phyloP scores from a whole-genome alignment of 2,888 invertebrate genomes.

The Callyntrura sp. region DNA sequence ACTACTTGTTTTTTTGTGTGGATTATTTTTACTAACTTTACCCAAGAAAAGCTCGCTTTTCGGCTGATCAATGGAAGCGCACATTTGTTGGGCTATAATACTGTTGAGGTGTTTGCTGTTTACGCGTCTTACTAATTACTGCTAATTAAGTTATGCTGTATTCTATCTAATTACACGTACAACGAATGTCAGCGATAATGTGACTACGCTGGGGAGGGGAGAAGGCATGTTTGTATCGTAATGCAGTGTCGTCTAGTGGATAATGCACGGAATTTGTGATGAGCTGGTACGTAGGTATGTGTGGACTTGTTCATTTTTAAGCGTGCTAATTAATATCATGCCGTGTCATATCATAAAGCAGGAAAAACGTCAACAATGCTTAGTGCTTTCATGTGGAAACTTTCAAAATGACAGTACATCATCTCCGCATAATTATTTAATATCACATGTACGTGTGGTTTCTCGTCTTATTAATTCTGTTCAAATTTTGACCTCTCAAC shows the following conservation, averaged over 20 bases:
- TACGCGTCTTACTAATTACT: conserved; percentile 74
- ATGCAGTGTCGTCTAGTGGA: neutral
- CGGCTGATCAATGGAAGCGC: conserved; percentile 63
- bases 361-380: neutral
- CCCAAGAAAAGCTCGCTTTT: neutral
- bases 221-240: too few relatives aligned
- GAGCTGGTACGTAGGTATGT: neutral
- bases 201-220: neutral
- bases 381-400: neutral
- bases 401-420: neutral
- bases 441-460: neutral
- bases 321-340: neutral
- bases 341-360: neutral
- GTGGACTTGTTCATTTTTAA: neutral
- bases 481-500: neutral
- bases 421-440: neutral
- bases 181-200: conserved; percentile 29
- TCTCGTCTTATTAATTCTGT: neutral
- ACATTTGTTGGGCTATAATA: conserved; percentile 11
- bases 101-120: conserved; percentile 67
- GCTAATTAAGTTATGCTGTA: conserved; percentile 73
- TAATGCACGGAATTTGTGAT: neutral
- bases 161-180: conserved; percentile 59
- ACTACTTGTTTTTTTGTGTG: conserved; percentile 11
- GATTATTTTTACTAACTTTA: neutral